phyloP scores from a whole-genome alignment of 2,797 vertebrate genomes.

The Glyptemys insculpta region DNA sequence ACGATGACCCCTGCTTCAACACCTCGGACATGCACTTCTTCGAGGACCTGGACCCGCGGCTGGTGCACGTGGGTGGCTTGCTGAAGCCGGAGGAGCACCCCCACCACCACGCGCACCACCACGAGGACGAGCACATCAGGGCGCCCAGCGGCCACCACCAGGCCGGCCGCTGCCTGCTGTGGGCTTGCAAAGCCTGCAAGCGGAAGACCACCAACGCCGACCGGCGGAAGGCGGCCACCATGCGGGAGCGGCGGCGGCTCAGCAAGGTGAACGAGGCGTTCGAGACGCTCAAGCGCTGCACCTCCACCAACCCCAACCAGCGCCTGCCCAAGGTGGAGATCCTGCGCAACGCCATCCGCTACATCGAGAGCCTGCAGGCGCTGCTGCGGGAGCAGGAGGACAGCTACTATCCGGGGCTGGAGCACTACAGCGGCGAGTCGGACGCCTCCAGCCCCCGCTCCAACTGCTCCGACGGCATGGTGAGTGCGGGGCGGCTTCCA shows the following conservation, averaged over 20 bases:
- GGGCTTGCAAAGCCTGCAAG: slow-evolving; percentile 99
- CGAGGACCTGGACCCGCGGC: slow-evolving; percentile 95
- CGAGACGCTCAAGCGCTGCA: slow-evolving; percentile 97
- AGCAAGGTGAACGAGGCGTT: slow-evolving; percentile 98
- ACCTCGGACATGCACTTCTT: slow-evolving; percentile 97
- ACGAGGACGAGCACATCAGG: slow-evolving; percentile 92
- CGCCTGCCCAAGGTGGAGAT: slow-evolving; percentile 98
- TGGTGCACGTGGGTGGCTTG: slow-evolving; percentile 92
- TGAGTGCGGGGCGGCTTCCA: slow-evolving; percentile 78
- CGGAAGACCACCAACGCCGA: slow-evolving; percentile 97
- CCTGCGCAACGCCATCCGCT: slow-evolving; percentile 97
- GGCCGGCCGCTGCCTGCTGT: slow-evolving; percentile 95
- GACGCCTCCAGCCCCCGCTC: slow-evolving; percentile 97
- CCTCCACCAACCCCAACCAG: slow-evolving; percentile 95
- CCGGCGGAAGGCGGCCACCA: slow-evolving; percentile 94
- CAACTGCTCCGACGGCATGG: slow-evolving; percentile 98
- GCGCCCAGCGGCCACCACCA: slow-evolving; percentile 90
- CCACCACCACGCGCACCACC: slow-evolving; percentile 82
- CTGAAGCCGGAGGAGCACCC: slow-evolving; percentile 89
- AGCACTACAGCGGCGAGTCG: slow-evolving; percentile 95
- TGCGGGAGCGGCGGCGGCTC: slow-evolving; percentile 94
- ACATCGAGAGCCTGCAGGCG: slow-evolving; percentile 96
- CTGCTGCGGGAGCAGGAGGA: slow-evolving; percentile 93
- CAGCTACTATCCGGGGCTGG: slow-evolving; percentile 89
- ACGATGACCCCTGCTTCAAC: slow-evolving; percentile 96